Percentiles rank a stretch among this genome's conserved stretches.
Conservation (phyloP, 2,113 vertebrate genomes). For the Equus przewalskii region DNA sequence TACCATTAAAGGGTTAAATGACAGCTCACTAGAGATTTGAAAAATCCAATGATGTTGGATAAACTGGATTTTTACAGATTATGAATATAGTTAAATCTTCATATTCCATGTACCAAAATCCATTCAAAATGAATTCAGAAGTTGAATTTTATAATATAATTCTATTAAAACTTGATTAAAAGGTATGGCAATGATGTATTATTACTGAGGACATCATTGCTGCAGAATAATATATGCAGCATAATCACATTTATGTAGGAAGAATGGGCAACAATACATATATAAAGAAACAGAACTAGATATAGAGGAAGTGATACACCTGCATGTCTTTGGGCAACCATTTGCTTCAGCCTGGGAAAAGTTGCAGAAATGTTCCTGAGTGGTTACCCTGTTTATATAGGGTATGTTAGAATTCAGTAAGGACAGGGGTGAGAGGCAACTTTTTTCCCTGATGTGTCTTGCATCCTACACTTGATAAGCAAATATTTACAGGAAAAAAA, state of each 20-base stretch:
- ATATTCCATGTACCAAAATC: not conserved
- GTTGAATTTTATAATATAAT: not conserved
- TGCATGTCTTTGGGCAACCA: not conserved
- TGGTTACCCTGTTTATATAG: not conserved
- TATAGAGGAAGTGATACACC: not conserved
- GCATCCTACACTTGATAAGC: not conserved
- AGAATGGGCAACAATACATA: not conserved
- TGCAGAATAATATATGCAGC: not conserved
- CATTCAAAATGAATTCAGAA: not conserved
- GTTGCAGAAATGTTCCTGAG: not conserved
- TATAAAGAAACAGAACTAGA: not conserved
- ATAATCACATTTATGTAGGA: not conserved
- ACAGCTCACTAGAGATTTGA: not conserved
- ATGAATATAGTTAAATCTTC: not conserved
- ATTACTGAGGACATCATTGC: not conserved
- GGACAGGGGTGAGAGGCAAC: not conserved
- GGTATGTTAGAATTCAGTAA: not conserved
- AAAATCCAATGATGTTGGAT: not conserved
- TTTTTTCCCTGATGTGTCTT: not conserved
- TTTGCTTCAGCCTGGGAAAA: not conserved
- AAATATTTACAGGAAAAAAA: not conserved
- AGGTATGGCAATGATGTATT: not conserved
- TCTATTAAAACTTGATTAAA: not conserved
- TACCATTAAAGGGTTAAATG: not conserved
- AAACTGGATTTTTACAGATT: not conserved